Evolutionary conservation across 2,113 vertebrate species (phyloP).

Genomic region (Plecotus auritus): DNA sequence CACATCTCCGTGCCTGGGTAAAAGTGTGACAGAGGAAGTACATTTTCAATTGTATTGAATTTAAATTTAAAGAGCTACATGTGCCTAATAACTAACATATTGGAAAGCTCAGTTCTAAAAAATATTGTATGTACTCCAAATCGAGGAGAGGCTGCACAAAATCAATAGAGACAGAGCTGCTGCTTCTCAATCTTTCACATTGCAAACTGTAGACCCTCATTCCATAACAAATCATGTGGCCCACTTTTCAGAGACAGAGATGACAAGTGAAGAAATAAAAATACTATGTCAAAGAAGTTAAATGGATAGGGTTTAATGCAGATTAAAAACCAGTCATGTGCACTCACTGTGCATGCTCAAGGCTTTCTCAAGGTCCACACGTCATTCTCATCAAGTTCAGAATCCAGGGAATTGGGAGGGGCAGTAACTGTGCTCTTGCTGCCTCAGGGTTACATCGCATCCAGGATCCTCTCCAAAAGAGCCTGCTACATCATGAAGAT

Average conservation of each 20-base stretch:
- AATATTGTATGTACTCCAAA: background rate
- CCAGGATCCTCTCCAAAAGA: conserved; percentile 67
- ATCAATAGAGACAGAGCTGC: background rate
- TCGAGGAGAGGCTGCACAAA: background rate
- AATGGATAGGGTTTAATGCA: background rate
- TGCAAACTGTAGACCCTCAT: background rate
- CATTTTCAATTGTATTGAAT: background rate
- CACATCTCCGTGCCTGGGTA: no score
- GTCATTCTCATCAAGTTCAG: background rate
- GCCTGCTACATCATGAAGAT: conserved; percentile 83
- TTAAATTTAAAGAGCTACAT: background rate
- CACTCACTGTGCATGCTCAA: background rate
- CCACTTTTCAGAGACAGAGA: background rate
- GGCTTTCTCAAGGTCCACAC: background rate
- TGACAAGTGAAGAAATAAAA: background rate
- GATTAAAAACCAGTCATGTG: background rate
- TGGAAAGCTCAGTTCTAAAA: background rate
- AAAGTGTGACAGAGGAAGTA: background rate
- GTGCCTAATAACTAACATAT: background rate
- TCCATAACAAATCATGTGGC: background rate
- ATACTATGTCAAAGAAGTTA: background rate
- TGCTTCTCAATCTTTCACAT: background rate
- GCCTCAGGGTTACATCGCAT: conserved; percentile 78
- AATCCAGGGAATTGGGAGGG: background rate
- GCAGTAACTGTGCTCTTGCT: background rate